Evolutionary conservation across 2,797 vertebrate species (phyloP).

Genomic region (Chelmon rostratus): DNA sequence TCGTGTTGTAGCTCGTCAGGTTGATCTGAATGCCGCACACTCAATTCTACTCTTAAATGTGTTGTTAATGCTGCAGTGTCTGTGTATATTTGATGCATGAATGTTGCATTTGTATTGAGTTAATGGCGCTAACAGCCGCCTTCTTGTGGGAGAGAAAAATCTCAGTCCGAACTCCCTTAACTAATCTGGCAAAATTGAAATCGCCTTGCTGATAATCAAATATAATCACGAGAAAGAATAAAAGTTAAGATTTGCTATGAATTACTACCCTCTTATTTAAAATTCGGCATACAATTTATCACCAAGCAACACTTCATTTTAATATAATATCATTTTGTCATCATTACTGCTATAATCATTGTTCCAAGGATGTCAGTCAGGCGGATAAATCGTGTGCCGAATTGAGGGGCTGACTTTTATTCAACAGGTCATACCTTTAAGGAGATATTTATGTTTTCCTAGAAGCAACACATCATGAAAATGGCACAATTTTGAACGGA

Average conservation of each 20-base stretch:
- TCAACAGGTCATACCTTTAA: rapidly evolving
- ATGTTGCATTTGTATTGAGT: neutral
- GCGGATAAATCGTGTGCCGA: neutral
- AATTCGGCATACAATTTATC: neutral
- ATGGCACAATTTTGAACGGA: neutral
- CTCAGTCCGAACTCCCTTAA: neutral
- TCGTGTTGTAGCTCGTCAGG: conserved; percentile 46
- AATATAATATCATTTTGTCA: neutral
- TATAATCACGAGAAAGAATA: rapidly evolving
- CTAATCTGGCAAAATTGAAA: neutral
- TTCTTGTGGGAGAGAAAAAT: neutral
- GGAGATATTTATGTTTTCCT: neutral
- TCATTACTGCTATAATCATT: rapidly evolving
- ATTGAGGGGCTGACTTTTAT: neutral
- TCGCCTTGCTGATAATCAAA: rapidly evolving
- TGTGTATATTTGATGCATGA: rapidly evolving
- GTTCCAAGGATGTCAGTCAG: neutral
- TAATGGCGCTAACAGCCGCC: rapidly evolving
- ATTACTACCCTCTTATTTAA: rapidly evolving
- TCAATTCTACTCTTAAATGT: rapidly evolving
- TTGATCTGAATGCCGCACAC: neutral
- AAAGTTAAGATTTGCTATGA: neutral
- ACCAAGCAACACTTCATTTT: rapidly evolving
- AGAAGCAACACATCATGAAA: neutral
- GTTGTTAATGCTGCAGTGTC: too few species aligned